Conservation (phyloP, 2,113 vertebrate genomes). For the Cyanistes caeruleus region DNA sequence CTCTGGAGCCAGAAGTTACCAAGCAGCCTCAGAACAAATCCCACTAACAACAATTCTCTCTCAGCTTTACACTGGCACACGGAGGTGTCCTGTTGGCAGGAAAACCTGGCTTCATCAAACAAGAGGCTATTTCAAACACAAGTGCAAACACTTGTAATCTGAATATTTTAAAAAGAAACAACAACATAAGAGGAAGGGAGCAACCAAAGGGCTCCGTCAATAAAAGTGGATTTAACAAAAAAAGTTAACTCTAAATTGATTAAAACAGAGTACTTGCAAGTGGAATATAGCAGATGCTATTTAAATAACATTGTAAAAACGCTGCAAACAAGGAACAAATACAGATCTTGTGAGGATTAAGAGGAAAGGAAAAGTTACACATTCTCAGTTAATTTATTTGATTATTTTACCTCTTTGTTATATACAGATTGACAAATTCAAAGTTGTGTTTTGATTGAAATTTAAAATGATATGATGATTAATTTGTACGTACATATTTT, state of each 20-base stretch:
- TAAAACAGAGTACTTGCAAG: background rate
- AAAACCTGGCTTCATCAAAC: background rate
- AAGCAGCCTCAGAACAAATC: conserved; percentile 9
- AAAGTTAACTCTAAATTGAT: background rate
- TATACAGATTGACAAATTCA: conserved; percentile 22
- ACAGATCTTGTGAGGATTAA: background rate
- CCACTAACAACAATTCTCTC: background rate
- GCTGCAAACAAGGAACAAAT: conserved; percentile 2
- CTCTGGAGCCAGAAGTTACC: background rate
- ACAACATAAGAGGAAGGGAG: background rate
- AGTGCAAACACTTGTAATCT: background rate
- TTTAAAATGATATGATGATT: background rate
- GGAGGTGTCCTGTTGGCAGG: background rate
- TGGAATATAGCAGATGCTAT: conserved; percentile 34
- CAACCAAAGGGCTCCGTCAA: background rate
- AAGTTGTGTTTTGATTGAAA: conserved; percentile 30
- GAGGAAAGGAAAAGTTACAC: background rate
- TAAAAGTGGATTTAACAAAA: background rate
- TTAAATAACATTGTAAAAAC: conserved; percentile 35
- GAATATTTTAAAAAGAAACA: conserved; percentile 3
- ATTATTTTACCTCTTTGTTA: conserved; percentile 2
- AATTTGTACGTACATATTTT: background rate
- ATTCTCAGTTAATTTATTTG: conserved; percentile 5
- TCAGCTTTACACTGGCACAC: background rate
- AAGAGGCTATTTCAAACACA: background rate